These are phyloP conservation scores for Microtus richardsoni DNA, from an alignment of 2,113 vertebrate genomes.

Conservation along the genomic window DNA sequence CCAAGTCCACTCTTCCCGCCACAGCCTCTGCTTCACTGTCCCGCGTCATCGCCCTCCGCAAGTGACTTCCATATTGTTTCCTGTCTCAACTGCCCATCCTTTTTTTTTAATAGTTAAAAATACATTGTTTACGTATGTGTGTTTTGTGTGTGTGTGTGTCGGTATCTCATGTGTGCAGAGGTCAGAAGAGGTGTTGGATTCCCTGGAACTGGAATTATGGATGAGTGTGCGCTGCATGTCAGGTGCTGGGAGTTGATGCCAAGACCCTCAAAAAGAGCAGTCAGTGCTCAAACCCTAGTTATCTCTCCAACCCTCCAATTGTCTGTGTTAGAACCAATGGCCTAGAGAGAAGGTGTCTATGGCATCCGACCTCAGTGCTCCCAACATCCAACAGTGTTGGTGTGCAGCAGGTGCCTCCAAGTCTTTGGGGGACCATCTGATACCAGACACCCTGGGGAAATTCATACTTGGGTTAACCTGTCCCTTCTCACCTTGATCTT, in stretches of 20 bases:
- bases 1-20: not conserved
- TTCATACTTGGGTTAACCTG: not conserved
- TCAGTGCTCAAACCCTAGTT: not conserved
- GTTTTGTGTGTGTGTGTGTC: not conserved
- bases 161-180: not conserved
- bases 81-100: not conserved
- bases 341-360: not conserved
- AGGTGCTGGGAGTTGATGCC: not conserved
- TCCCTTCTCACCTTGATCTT: not conserved
- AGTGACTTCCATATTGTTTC: not conserved
- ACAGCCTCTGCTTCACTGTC: not conserved
- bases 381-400: not conserved
- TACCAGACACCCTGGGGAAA: not conserved
- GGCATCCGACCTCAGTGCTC: too few relatives aligned
- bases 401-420: not conserved
- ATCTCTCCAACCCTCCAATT: not conserved
- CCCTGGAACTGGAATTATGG: not conserved
- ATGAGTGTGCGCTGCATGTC: not conserved
- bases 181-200: not conserved
- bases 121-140: not conserved
- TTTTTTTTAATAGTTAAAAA: not conserved
- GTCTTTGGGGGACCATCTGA: not conserved
- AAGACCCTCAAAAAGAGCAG: not conserved
- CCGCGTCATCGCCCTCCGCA: not conserved
- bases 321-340: not conserved